Evolutionary conservation across 1,140 invertebrate genomes (phyloP), one percentile per base, ranked within the genome.

Genomic region (Drosophila rhopaloa): DNA sequence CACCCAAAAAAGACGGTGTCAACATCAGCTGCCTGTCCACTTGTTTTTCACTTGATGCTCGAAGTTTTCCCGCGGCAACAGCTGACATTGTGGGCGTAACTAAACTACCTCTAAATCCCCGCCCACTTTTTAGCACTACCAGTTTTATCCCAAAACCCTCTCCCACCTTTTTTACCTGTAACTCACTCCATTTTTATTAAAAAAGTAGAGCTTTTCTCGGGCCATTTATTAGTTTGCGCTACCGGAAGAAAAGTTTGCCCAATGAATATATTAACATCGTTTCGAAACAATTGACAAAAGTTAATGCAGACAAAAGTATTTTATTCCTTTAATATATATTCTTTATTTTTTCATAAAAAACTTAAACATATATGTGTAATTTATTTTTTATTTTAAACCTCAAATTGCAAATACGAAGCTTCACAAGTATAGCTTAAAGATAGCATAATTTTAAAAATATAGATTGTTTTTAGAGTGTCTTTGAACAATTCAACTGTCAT

Each of bases 21-120:
- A 88, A 78, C 80, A 89, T 70, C 83, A 88, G 83, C 63, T 88
- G 80, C 65, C 61, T 76, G 84, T 75, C 80, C 84, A 89, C 68
- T 88, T 84, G 80, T 81, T 88, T 84, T 68, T 56, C 80, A 89
- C 80, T 88, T 84, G 84, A 89, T 89, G 84, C 76, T 63, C 72
- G 63, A 88, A 89, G 66, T 88, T 89, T 88, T 51, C 48, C 47
- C 50, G 29, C 50, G 60, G 73, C 66, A 58, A 55, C 83, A 89
- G 84, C 72, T 88, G 83, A 76, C 61, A 59, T 65, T 50, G 59
- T 50, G 50, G 37, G 56, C 35, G 65, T 56, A 48, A 57, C 54
- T 54, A 44, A 35, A 19, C 35, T 29, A 11, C 46, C 24, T 9
- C 19, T 48, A 63, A 43, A 9, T 63, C 14, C 38, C 19, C 38